Base-by-base conservation (phyloP, 2,797 vertebrate genomes). In the Hyperoplus lanceolatus region DNA sequence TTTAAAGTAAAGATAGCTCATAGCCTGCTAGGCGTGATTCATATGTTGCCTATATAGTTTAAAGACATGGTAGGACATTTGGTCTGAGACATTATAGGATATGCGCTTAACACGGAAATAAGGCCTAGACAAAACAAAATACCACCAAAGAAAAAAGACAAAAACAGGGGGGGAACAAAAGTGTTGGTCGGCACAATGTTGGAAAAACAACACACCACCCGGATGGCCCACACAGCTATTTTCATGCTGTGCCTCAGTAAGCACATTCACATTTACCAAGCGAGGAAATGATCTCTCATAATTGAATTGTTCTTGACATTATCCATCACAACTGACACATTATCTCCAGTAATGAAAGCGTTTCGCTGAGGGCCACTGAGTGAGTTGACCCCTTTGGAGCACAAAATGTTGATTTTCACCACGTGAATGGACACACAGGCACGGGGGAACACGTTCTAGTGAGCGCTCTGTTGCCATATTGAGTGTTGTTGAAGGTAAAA, bases 301-400 rank as follows among this genome's bases (percentile, higher is more conserved):
- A 91, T 78, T 81, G 54, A 90, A 82, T 78, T 87, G 73, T 68
- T 86, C 70, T 74, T 81, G 86, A 87, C 76, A 85, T 68, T 79
- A 82, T 84, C 84, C 80, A 79, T 86, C 83, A 90, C 65, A 76
- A 70, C 76, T 87, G 77, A 82, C 84, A 86, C 78, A 85, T 89
- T 87, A 77, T 87, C 67, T 66, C n/a, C 73, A 62, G 67, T 86
- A 77, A 92, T 89, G 77, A 91, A 89, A 82, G 79, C 61, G 46
- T 89, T 90, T 86, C 66, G 80, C 86, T 85, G 64, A 73, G 43
- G 83, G 84, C 80, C 73, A 70, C 57, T 13, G 48, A 58, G 65
- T 57, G 67, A 75, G 75, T 42, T 72, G 74, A 84, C 80, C 76
- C 77, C 71, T 39, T 45, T 64, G 16, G 41, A 78, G 54, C 50